Conservation (phyloP, 2,888 invertebrate genomes). For the Mythimna vitellina region DNA sequence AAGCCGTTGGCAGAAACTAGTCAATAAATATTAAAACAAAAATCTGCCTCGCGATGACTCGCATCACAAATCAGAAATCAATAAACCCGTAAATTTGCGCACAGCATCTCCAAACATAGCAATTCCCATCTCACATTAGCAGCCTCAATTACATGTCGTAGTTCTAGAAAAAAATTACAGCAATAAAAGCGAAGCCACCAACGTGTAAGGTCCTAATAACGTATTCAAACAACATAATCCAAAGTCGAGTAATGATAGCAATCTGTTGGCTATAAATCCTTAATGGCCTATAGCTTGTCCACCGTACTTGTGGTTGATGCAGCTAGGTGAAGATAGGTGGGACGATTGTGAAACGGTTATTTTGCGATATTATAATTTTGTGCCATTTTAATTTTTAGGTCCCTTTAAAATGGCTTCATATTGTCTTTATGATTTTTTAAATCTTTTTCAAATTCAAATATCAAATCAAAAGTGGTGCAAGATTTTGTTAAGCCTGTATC, state of each 20-base stretch:
- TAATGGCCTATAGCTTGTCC: constrained; percentile 87
- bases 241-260: constrained; percentile 85
- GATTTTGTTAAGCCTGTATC: too few relatives aligned
- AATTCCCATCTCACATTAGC: constrained; percentile 40
- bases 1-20: too few relatives aligned
- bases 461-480: too few relatives aligned
- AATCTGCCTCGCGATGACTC: too few relatives aligned
- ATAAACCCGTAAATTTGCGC: constrained; percentile 3
- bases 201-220: constrained; percentile 78
- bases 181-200: constrained; percentile 57
- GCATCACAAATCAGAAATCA: constrained; percentile 7
- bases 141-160: constrained; percentile 49
- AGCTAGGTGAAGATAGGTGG: constrained; percentile 55
- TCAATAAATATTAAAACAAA: too few relatives aligned
- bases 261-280: constrained; percentile 87
- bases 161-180: constrained; percentile 53
- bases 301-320: constrained; percentile 81
- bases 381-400: too few relatives aligned
- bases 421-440: too few relatives aligned
- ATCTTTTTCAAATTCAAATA: too few relatives aligned
- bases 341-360: constrained; percentile 33
- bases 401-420: too few relatives aligned
- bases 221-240: constrained; percentile 89
- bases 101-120: constrained; percentile 12
- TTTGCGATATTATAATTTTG: constrained; percentile 8